Conservation (phyloP, 2,888 invertebrate genomes). For the Dasysyrphus tricinctus region DNA sequence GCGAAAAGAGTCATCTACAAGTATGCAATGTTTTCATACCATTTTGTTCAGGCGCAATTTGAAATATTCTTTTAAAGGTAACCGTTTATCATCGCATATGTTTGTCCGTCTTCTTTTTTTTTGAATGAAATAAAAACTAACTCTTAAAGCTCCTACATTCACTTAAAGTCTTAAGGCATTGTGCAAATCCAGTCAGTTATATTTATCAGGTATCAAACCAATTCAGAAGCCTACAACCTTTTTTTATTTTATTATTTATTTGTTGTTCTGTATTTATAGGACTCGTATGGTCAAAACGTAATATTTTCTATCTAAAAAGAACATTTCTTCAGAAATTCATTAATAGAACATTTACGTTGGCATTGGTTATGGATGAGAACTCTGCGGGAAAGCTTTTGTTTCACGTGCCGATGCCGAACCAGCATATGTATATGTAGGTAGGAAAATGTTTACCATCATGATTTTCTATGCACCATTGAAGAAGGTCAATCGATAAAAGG, state of each 20-base stretch:
- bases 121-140: no score
- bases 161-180: no score
- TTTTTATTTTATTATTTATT: neutral
- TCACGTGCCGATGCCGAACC: neutral
- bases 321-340: neutral
- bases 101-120: no score
- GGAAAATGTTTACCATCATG: conserved; percentile 11
- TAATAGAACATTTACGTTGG: neutral
- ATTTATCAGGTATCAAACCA: no score
- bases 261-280: neutral
- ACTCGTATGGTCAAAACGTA: neutral
- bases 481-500: conserved; percentile 68
- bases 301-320: neutral
- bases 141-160: no score
- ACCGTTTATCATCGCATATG: no score
- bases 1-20: no score
- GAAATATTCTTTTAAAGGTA: no score
- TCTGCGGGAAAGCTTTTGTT: neutral
- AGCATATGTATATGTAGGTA: neutral
- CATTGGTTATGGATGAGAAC: neutral
- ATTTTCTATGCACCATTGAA: conserved; percentile 25
- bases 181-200: no score
- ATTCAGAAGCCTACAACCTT: no score
- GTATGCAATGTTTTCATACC: no score
- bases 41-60: no score